Conservation (phyloP, 2,113 vertebrate genomes). For the Coreoperca whiteheadi region DNA sequence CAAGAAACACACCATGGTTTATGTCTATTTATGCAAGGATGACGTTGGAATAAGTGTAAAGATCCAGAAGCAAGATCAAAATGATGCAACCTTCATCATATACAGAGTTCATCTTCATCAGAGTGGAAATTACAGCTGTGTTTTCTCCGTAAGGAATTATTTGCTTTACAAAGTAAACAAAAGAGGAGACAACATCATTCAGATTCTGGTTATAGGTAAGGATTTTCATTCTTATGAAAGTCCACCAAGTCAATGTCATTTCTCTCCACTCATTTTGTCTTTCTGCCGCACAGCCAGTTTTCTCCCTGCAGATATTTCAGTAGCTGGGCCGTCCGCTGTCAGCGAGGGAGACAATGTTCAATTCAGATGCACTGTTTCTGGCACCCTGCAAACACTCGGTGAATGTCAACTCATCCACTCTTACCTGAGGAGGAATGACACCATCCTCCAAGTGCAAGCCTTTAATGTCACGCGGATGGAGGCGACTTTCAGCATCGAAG, state of each 20-base stretch:
- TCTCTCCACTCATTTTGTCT: conserved; percentile 17
- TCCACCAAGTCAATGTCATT: not conserved
- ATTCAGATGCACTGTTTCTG: conserved; percentile 44
- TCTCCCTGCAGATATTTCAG: conserved; percentile 52
- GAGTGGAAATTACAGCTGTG: conserved; percentile 68
- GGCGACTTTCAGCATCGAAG: conserved; percentile 39
- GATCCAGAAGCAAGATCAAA: rapidly evolving
- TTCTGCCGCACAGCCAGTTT: conserved; percentile 49
- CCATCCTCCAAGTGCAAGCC: not conserved
- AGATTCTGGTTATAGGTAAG: conserved; percentile 62
- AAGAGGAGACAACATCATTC: conserved; percentile 24
- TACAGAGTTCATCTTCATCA: not conserved
- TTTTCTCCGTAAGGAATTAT: not conserved
- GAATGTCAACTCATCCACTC: conserved; percentile 36
- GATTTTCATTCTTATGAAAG: not conserved
- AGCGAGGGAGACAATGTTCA: conserved; percentile 16
- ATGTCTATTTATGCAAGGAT: conserved; percentile 55
- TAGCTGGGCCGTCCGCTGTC: conserved; percentile 2
- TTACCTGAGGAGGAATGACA: conserved; percentile 62
- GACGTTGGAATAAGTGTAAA: rapidly evolving
- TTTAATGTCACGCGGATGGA: conserved; percentile 27
- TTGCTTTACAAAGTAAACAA: rapidly evolving
- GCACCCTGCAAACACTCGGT: not conserved
- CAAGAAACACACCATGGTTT: not conserved
- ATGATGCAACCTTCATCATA: not conserved